A percentile compares a stretch with the other conserved stretches of the same genome.
phyloP scores from a whole-genome alignment of 2,113 vertebrate genomes.

The Hemiscyllium ocellatum region DNA sequence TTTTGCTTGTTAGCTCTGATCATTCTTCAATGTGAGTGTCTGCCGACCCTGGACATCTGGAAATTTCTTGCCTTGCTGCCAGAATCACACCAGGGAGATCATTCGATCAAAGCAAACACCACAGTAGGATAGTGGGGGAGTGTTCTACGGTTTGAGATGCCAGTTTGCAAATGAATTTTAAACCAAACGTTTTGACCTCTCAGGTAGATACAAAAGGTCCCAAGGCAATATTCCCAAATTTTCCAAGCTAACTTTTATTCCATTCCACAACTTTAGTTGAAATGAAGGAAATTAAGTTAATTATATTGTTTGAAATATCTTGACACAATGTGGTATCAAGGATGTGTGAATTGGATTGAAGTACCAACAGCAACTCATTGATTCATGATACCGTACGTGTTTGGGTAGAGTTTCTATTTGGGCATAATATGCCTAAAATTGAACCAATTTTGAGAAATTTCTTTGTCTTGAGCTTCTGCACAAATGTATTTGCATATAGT shows the following conservation, averaged over 20 bases:
- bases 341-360: background rate
- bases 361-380: background rate
- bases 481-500: background rate
- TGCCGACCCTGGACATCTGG: background rate
- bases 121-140: too few relatives aligned
- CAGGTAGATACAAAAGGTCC: too few relatives aligned
- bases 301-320: background rate
- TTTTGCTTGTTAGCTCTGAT: background rate
- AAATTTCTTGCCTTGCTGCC: background rate
- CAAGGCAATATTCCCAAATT: background rate
- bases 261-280: background rate
- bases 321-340: background rate
- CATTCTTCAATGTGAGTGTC: background rate
- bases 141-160: background rate
- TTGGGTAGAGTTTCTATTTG: background rate
- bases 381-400: background rate
- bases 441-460: background rate
- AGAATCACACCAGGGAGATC: background rate
- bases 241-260: background rate
- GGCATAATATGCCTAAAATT: background rate
- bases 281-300: background rate
- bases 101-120: background rate
- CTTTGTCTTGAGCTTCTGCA: too few relatives aligned
- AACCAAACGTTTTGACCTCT: background rate
- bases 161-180: background rate